These are phyloP conservation scores for Oxygymnocypris stewartii DNA, from an alignment of 2,113 vertebrate genomes.

Conservation along the genomic window DNA sequence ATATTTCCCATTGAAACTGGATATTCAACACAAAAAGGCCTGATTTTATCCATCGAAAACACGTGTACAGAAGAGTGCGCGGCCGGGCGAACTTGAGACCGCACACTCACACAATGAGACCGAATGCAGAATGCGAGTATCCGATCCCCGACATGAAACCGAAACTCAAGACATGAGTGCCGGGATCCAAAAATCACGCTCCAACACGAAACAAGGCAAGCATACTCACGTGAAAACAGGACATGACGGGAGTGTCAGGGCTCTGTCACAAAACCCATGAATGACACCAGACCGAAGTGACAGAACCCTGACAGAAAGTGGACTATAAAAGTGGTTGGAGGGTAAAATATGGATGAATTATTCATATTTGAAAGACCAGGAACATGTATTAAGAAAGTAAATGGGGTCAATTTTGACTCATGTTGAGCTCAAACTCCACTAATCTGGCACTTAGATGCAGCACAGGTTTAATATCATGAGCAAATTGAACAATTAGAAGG, in stretches of 20 bases:
- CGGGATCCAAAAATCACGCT: too few species aligned
- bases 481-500: constrained; percentile 26
- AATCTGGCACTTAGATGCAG: background rate
- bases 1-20: background rate
- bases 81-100: too few species aligned
- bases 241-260: too few species aligned
- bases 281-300: too few species aligned
- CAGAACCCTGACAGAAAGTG: background rate
- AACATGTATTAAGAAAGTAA: constrained; percentile 8
- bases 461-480: constrained; percentile 15
- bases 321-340: background rate
- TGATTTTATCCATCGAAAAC: background rate
- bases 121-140: too few species aligned
- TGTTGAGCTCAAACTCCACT: constrained; percentile 16
- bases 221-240: too few species aligned
- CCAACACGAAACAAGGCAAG: too few species aligned
- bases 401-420: constrained; percentile 11
- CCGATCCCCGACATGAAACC: too few species aligned
- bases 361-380: background rate
- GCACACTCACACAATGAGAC: too few species aligned
- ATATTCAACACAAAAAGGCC: background rate
- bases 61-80: too few species aligned
- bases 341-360: background rate
- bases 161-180: too few species aligned
- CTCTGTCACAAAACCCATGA: too few species aligned